Evolutionary conservation across 2,113 vertebrate species (phyloP), one percentile per base, ranked within the genome.

Genomic region (Chionis minor): DNA sequence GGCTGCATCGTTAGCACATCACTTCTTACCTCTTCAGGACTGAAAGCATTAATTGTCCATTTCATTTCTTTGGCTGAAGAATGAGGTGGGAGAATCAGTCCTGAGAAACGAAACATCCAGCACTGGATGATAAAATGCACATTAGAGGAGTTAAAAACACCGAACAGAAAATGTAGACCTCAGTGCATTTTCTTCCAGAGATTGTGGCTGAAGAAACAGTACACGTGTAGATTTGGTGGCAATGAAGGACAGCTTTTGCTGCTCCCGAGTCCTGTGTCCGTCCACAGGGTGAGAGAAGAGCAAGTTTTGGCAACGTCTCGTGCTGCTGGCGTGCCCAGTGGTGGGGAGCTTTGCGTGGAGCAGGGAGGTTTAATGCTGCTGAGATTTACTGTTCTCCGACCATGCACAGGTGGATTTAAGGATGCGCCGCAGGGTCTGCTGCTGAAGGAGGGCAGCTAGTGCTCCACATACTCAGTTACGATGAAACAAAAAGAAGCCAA

Each of bases 341-440:
- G 1, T 35, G 15, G 72, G 44, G 21, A 85, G 16, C 35, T 56
- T 69, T 52, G 26, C 0, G 1, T 32, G 79, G 40, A 71, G 22
- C 26, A 30, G 63, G n/a, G 40, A 82, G 14, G 26, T 23, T 70
- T 45, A 14, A 22, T 14, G 58, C 21, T 77, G 26, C 73, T 44
- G 44, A 87, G 78, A n/a, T 70, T 71, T 58, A 10, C 35, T 63
- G 20, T 44, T 58, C 56, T 70, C 5, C 6, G 54, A 24, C 8
- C 1, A 4, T 0, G 0, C 18, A 26, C 4, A 20, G 86, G 55
- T 0, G 3, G 44, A 14, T 71, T 65, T 75, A 56, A 52, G 45
- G 73, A 6, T 77, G 82, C 10, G 74, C 10, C 40, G 51, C 19
- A 40, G 45, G 32, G 24, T 65, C n/a, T 61, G 24, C 35, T 86